Percentiles rank a stretch among this genome's conserved stretches.
These are phyloP conservation scores for Polymixis lichenea DNA, from an alignment of 2,888 invertebrate species.

Conservation along the genomic window DNA sequence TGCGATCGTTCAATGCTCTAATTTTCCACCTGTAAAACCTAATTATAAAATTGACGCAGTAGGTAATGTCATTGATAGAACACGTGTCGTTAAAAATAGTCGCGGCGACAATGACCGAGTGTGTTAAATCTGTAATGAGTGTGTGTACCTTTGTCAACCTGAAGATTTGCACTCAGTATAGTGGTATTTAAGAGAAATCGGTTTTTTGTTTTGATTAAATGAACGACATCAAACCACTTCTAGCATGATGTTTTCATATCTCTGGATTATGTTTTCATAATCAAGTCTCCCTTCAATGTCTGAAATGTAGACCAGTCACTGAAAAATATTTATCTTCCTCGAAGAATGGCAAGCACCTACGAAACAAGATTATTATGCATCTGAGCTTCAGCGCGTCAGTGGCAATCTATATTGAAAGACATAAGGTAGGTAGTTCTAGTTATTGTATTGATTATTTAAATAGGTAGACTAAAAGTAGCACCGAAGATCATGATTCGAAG, in stretches of 20 bases:
- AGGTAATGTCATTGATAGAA: constrained; percentile 22
- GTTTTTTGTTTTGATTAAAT: constrained; percentile 19
- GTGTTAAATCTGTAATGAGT: constrained; percentile 22
- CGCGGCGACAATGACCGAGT: constrained; percentile 37
- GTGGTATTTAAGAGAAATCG: neutral
- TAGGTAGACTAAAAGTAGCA: neutral
- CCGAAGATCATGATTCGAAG: neutral
- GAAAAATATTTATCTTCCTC: constrained; percentile 3
- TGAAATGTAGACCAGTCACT: constrained; percentile 4
- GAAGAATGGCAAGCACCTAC: neutral
- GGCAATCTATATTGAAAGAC: too few species aligned
- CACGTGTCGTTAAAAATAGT: constrained; percentile 58
- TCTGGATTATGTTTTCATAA: constrained; percentile 25
- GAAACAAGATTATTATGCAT: neutral
- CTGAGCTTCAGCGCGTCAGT: neutral
- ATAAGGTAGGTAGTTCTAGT: too few species aligned
- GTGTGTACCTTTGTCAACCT: neutral
- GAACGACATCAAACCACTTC: neutral
- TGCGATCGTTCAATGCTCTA: neutral
- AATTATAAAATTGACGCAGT: constrained; percentile 51
- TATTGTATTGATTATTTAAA: too few species aligned
- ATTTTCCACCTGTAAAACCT: constrained; percentile 11
- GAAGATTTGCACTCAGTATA: neutral
- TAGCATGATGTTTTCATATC: constrained; percentile 26
- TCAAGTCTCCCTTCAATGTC: neutral